phyloP scores from a whole-genome alignment of 2,113 vertebrate genomes.

The Genyomyrus donnyi region DNA sequence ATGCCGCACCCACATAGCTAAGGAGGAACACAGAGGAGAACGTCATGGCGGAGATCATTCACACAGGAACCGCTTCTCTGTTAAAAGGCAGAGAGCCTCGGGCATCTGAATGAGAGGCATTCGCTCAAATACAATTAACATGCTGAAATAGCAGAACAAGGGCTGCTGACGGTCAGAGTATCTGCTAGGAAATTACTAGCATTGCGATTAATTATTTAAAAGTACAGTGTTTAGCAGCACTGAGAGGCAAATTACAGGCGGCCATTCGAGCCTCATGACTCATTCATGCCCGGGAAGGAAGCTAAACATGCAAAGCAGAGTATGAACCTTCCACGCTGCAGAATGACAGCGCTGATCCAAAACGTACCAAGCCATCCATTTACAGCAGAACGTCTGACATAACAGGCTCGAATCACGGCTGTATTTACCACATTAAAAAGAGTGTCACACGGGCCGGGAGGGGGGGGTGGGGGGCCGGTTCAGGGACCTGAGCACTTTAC shows the following conservation, averaged over 20 bases:
- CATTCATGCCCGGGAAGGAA: neutral
- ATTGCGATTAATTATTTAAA: neutral
- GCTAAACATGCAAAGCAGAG: neutral
- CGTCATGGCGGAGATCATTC: neutral
- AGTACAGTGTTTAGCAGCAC: neutral
- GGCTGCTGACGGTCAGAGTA: neutral
- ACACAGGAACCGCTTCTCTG: neutral
- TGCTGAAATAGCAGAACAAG: neutral
- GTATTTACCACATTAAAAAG: neutral
- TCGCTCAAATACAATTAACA: neutral
- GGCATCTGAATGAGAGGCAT: neutral
- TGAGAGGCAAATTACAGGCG: neutral
- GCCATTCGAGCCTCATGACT: neutral
- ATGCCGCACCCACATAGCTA: conserved; percentile 75
- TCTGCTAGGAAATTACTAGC: neutral
- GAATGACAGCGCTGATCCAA: neutral
- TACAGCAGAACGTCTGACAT: neutral
- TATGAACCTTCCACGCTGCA: neutral
- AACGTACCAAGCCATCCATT: neutral
- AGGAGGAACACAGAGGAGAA: neutral
- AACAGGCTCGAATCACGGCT: neutral
- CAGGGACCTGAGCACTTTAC: neutral
- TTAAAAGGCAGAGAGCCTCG: neutral
- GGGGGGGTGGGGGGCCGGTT: neutral
- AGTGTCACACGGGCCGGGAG: neutral